Base-by-base conservation (phyloP, 2,888 invertebrate species). In the Apodemia hepburni region DNA sequence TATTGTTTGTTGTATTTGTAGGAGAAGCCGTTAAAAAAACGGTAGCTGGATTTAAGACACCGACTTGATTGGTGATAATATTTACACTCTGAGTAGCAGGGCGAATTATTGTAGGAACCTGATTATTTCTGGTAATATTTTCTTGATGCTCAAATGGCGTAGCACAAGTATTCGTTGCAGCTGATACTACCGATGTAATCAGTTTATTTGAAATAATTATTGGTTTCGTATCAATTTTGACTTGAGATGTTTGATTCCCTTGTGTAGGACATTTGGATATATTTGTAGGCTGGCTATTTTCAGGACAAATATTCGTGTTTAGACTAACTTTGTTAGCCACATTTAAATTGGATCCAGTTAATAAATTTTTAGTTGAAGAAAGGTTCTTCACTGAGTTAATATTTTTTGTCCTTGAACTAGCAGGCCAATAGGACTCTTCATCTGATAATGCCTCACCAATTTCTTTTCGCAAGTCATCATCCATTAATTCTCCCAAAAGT, bases 401-500 rank as follows among this genome's bases (percentile, higher is more conserved):
- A 57, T 58, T 65, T 60, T 58, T 65, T 45, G 61, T 71, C 77
- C 79, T 54, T 67, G 61, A 38, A 62, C 61, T 18, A 60, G 59
- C 61, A 66, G 65, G 54, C 45, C 66, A 65, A 65, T 78, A 83
- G 59, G 71, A 68, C 29, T 90, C 77, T 69, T 92, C 76, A 71
- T 93, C 79, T 69, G 84, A 82, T 72, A 83, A 81, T 63, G 88
- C 69, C 75, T 92, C 85, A 11, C 88, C 81, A 38, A 91, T 84
- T 81, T 93, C 82, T 83, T 90, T 73, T 63, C 81, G 76, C 64
- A 85, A 75, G 68, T 86, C 92, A 69, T 87, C 90, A 71, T 84
- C 92, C 80, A 86, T 88, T 65, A 86, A 76, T 78, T 90, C 92
- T 66, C 87, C 89, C 65, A 91, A 69, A n/a, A 87, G 73, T 68